Evolutionary conservation across 2,113 vertebrate genomes (phyloP), one percentile per base, ranked within the genome.

Genomic region (Empidonax alnorum): DNA sequence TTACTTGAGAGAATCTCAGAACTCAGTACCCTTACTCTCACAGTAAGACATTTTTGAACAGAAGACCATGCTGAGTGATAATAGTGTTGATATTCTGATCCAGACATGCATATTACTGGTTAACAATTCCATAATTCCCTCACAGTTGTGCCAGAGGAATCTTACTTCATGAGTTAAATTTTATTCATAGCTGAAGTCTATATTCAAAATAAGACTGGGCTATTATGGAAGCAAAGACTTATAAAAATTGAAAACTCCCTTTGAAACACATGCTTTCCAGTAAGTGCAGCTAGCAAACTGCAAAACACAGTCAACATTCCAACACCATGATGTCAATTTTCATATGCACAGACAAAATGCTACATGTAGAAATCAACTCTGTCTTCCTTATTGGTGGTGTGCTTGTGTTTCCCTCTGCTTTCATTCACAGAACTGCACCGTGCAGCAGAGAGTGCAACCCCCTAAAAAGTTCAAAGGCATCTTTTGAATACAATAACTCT

Each of bases 241-340:
- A 90, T 89, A 94, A 96, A 97, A 96, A 96, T 27, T 75, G 85
- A 93, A 96, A 96, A 89, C 90, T 96, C 91, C 93, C 95, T 96
- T 95, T 96, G 95, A 96, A 97, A 93, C 94, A 96, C 94, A 90
- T 85, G 93, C 95, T 97, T 96, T 96, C 94, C 97, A 95, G 94
- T 95, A 97, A 96, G 90, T 93, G 91, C 91, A 93, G 93, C 94
- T 87, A 97, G 91, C 85, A 96, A 96, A 96, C 95, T 82, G 94
- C 96, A 93, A 94, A 90, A 91, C 91, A 88, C 30, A 20, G 96
- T 97, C 95, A 94, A 93, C 97, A 97, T 97, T 97, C 95, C 97
- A 97, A 35, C 58, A 94, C 63, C 84, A 78, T 97, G 95, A 96
- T 95, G 96, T 97, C 96, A 96, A 91, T 92, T 90, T 94, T 95